phyloP scores from a whole-genome alignment of 1,140 invertebrate genomes.

The Drosophila tsacasi region DNA sequence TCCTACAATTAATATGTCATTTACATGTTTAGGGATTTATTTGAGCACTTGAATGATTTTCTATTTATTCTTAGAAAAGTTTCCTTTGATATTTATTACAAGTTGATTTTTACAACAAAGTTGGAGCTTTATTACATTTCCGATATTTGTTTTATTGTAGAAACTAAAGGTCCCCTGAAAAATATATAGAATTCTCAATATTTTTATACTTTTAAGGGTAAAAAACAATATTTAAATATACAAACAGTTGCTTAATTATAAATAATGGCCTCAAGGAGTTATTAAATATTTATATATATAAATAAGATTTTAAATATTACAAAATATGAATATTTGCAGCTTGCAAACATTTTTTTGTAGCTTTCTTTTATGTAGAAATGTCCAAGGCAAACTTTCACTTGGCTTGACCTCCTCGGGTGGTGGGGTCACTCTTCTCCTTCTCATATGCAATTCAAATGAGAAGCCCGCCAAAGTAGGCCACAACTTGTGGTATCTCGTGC shows the following conservation, averaged over 20 bases:
- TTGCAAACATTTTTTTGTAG: background rate
- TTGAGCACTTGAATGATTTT: background rate
- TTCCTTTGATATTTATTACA: background rate
- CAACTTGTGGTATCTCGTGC: conserved; percentile 3
- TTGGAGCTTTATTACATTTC: background rate
- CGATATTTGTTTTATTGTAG: too few species aligned
- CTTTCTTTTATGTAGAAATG: conserved; percentile 12
- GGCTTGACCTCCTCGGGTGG: conserved; percentile 33
- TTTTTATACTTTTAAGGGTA: too few species aligned
- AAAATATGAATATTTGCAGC: background rate
- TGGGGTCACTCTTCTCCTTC: background rate
- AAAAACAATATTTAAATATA: background rate
- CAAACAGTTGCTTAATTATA: background rate
- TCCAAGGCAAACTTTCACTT: conserved; percentile 2
- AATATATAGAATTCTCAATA: too few species aligned
- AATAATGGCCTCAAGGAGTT: background rate
- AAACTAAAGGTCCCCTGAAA: too few species aligned
- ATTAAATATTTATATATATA: background rate
- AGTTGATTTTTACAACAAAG: background rate
- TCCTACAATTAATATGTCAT: background rate
- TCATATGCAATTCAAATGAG: conserved; percentile 45
- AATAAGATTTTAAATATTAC: background rate
- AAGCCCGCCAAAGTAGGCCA: conserved; percentile 29
- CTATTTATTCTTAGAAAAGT: background rate
- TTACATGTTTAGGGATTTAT: background rate